Evolutionary conservation across 2,797 vertebrate genomes (phyloP), one percentile per base, ranked within the genome.

Genomic region (Periophthalmus magnuspinnatus): DNA sequence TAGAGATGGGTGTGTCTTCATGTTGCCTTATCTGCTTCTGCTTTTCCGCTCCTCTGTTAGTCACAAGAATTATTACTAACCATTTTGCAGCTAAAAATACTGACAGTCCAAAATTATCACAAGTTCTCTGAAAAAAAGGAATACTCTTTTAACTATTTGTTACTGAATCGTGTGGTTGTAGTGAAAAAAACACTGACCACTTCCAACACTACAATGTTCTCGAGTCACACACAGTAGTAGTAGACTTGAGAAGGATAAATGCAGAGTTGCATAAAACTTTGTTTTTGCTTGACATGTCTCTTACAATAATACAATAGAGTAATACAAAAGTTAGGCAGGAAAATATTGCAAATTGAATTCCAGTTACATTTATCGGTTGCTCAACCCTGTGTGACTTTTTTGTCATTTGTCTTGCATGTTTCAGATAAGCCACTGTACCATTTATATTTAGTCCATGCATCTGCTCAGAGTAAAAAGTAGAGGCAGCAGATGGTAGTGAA

Each of bases 381-480:
- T 5, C 2, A 24, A 16, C 38, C 7, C 38, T 45, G 16, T 21
- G 14, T 64, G 14, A 47, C 61, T 48, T 64, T 24, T 70, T 2
- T 13, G 45, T 10, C 7, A 0, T 68, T 1, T 64, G 10, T 68
- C 56, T 73, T 14, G 65, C 7, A 5, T n/a, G 16, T 57, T 68
- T 5, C 64, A 64, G 24, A 57, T 50, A 5, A 71, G 41, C 36
- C 14, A 14, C 6, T 13, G 50, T 48, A 21, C 10, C 47, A 70
- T 69, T 32, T 93, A 93, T 89, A 89, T 91, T 90, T 92, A 93
- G 90, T 75, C 48, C 76, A 66, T 55, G 19, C 65, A 67, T 56
- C 84, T 90, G 76, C 78, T 78, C 77, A 88, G 77, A 84, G 85
- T 67, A 61, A 56, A 76, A 66, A 22, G 62, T 56, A 22, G 17